phyloP scores from a whole-genome alignment of 2,888 invertebrate genomes.

The Folsomia candida region DNA sequence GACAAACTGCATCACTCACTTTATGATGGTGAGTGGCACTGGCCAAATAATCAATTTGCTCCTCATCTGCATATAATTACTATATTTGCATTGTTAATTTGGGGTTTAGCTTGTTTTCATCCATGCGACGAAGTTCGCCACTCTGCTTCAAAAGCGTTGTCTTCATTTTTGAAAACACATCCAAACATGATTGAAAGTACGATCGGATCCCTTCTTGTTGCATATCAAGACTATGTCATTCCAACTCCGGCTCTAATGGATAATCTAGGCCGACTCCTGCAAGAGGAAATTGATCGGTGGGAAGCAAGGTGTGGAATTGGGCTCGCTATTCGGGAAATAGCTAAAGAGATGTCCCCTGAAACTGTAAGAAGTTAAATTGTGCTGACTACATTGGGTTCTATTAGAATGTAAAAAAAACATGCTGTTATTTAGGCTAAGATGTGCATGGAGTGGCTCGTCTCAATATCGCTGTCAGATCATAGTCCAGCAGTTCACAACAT shows the following conservation, averaged over 20 bases:
- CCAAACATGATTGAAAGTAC: constrained; percentile 60
- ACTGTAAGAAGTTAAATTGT: neutral
- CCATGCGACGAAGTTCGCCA: constrained; percentile 77
- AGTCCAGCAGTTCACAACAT: constrained; percentile 75
- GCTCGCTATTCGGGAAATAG: constrained; percentile 74
- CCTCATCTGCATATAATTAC: neutral
- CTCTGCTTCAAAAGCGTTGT: constrained; percentile 77
- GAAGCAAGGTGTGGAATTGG: constrained; percentile 85
- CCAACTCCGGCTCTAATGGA: constrained; percentile 83
- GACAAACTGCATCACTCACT: constrained; percentile 2
- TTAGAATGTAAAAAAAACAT: neutral
- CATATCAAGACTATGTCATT: constrained; percentile 73
- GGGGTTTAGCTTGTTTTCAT: constrained; percentile 66
- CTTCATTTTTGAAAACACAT: constrained; percentile 64
- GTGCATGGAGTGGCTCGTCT: constrained; percentile 61
- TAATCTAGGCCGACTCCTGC: constrained; percentile 84
- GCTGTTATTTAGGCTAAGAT: constrained; percentile 26
- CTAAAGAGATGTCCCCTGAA: constrained; percentile 64
- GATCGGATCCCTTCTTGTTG: constrained; percentile 65
- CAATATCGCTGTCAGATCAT: constrained; percentile 81
- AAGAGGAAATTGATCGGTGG: constrained; percentile 85
- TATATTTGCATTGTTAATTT: neutral
- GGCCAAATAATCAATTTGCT: constrained; percentile 4
- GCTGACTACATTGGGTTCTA: neutral
- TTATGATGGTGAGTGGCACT: neutral